phyloP scores from a whole-genome alignment of 2,888 invertebrate genomes.

The Digitonthophagus gazella region DNA sequence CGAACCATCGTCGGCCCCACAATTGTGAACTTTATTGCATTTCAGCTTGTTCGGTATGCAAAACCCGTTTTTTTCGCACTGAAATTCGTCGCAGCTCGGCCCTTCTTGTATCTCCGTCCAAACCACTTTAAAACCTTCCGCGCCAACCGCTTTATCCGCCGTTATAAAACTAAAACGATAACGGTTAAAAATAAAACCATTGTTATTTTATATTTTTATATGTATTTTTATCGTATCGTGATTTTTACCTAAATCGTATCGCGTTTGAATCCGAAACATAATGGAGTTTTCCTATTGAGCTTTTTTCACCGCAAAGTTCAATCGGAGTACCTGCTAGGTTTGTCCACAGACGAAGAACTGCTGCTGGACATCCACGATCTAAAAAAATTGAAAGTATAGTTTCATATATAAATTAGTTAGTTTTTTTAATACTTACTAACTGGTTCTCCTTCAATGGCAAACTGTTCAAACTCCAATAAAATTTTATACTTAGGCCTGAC shows the following conservation, averaged over 20 bases:
- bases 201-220: too few relatives aligned
- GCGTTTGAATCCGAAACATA: conserved; percentile 84
- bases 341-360: conserved; percentile 86
- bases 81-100: conserved; percentile 68
- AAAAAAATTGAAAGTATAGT: conserved; percentile 32
- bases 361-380: conserved; percentile 90
- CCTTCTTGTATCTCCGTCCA: conserved; percentile 88
- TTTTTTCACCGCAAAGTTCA: conserved; percentile 87
- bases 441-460: conserved; percentile 92
- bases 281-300: conserved; percentile 72
- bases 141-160: conserved; percentile 92
- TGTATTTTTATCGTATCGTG: too few relatives aligned
- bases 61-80: conserved; percentile 68
- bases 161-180: conserved; percentile 76
- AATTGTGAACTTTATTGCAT: conserved; percentile 81
- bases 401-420: neutral
- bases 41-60: conserved; percentile 77
- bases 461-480: conserved; percentile 86
- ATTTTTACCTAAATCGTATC: conserved; percentile 82
- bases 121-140: conserved; percentile 87
- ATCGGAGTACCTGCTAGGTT: conserved; percentile 77
- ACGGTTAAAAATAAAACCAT: too few relatives aligned
- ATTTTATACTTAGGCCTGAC: conserved; percentile 84
- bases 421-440: conserved; percentile 59
- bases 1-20: conserved; percentile 73